Percentiles rank a stretch among this genome's conserved stretches.
phyloP scores from a whole-genome alignment of 2,797 vertebrate genomes.

The Sebastes iracundus region DNA sequence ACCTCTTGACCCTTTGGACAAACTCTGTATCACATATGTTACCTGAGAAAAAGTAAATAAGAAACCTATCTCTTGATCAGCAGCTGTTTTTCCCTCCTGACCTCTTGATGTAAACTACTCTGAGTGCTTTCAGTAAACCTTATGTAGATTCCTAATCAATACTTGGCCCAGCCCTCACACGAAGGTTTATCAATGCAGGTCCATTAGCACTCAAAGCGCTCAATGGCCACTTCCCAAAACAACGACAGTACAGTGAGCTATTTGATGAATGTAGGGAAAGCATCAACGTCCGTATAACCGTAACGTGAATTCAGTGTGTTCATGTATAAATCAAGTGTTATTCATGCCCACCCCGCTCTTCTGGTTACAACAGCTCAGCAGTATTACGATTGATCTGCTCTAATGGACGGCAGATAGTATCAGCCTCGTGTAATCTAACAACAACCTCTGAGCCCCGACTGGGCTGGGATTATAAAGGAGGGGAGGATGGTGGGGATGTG shows the following conservation, averaged over 20 bases:
- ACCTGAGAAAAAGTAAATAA: slow-evolving; percentile 2
- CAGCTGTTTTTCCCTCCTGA: slow-evolving; percentile 17
- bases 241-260: not conserved
- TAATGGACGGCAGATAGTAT: slow-evolving; percentile 12
- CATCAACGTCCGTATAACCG: not conserved
- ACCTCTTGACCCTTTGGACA: slow-evolving; percentile 15
- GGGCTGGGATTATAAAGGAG: slow-evolving; percentile 2
- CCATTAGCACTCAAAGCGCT: slow-evolving; percentile 49
- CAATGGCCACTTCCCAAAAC: slow-evolving; percentile 18
- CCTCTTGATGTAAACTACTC: slow-evolving; percentile 16
- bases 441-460: slow-evolving; percentile 1
- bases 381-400: not conserved
- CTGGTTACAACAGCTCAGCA: slow-evolving; percentile 12
- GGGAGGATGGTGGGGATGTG: not conserved
- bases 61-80: slow-evolving; percentile 6
- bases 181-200: slow-evolving; percentile 27
- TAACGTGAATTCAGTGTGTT: not conserved
- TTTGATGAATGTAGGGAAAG: not conserved
- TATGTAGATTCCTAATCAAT: slow-evolving; percentile 53
- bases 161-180: slow-evolving; percentile 16
- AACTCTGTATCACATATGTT: slow-evolving; percentile 31
- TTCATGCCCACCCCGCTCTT: not conserved
- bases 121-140: slow-evolving; percentile 37
- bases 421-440: slow-evolving; percentile 18
- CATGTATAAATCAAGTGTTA: not conserved